A percentile compares a stretch with the other conserved stretches of the same genome.
These are phyloP conservation scores for Galaxias olidus DNA, from an alignment of 2,797 vertebrate genomes.

Conservation along the genomic window DNA sequence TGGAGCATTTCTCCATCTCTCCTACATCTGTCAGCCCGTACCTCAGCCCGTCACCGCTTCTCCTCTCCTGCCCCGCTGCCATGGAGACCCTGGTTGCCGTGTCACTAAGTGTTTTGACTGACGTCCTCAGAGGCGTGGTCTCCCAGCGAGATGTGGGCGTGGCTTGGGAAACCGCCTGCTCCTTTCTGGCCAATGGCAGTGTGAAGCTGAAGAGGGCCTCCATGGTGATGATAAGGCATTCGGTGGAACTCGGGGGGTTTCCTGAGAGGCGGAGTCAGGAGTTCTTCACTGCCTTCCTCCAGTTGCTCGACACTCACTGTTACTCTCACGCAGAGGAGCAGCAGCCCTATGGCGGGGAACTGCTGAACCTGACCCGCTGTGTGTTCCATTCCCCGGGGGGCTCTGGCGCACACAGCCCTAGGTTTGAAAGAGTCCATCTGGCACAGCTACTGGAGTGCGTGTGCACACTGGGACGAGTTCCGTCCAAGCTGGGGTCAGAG, in stretches of 20 bases:
- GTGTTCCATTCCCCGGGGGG: slow-evolving; percentile 77
- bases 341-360: slow-evolving; percentile 74
- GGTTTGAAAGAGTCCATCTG: slow-evolving; percentile 84
- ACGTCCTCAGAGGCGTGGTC: slow-evolving; percentile 78
- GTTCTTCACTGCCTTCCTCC: slow-evolving; percentile 85
- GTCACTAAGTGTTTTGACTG: slow-evolving; percentile 75
- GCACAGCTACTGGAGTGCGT: slow-evolving; percentile 87
- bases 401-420: slow-evolving; percentile 44
- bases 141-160: slow-evolving; percentile 77
- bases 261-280: slow-evolving; percentile 77
- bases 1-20: slow-evolving; percentile 75
- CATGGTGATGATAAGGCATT: slow-evolving; percentile 77
- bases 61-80: slow-evolving; percentile 74
- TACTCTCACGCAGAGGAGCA: slow-evolving; percentile 60
- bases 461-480: slow-evolving; percentile 70
- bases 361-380: slow-evolving; percentile 77
- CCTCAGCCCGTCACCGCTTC: slow-evolving; percentile 81
- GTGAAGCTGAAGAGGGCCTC: slow-evolving; percentile 74
- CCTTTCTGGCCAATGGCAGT: slow-evolving; percentile 78
- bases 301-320: slow-evolving; percentile 75
- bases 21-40: slow-evolving; percentile 62
- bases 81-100: slow-evolving; percentile 81
- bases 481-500: slow-evolving; percentile 70
- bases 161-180: slow-evolving; percentile 87
- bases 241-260: slow-evolving; percentile 84